phyloP scores from a whole-genome alignment of 2,113 vertebrate genomes.

The Solea senegalensis region DNA sequence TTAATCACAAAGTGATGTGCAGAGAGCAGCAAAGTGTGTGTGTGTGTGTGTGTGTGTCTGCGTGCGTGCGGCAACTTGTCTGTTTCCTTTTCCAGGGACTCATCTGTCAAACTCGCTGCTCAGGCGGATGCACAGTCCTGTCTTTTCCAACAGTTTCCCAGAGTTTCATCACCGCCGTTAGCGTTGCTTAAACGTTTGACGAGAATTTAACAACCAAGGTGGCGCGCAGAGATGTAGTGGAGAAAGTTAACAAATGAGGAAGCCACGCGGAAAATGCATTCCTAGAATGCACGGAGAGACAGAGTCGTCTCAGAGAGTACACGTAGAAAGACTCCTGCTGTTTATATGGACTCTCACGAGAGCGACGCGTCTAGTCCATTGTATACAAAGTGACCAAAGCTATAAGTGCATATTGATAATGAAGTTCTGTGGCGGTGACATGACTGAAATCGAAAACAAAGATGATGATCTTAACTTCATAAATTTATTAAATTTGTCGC shows the following conservation, averaged over 20 bases:
- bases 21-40: conserved; percentile 3
- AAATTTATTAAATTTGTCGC: too few species aligned
- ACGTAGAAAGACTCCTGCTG: neutral
- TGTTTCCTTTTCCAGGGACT: conserved; percentile 28
- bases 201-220: conserved; percentile 27
- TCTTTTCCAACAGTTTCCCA: conserved; percentile 49
- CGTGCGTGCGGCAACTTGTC: conserved; percentile 27
- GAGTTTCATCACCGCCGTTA: conserved; percentile 67
- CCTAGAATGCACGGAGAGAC: conserved; percentile 5
- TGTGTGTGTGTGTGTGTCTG: conserved; percentile 13
- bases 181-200: conserved; percentile 37
- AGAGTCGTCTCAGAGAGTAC: conserved; percentile 2
- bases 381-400: too few species aligned
- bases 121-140: conserved; percentile 31
- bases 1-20: conserved; percentile 54
- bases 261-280: conserved; percentile 4
- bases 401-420: too few species aligned
- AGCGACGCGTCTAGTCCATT: too few species aligned
- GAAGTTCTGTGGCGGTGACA: too few species aligned
- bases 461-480: too few species aligned
- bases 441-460: too few species aligned
- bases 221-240: conserved; percentile 30
- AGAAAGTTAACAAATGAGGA: conserved; percentile 34
- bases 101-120: conserved; percentile 46
- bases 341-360: neutral